These are phyloP conservation scores for Lamprologus ornatipinnis DNA, from an alignment of 2,113 vertebrate genomes.

Conservation along the genomic window DNA sequence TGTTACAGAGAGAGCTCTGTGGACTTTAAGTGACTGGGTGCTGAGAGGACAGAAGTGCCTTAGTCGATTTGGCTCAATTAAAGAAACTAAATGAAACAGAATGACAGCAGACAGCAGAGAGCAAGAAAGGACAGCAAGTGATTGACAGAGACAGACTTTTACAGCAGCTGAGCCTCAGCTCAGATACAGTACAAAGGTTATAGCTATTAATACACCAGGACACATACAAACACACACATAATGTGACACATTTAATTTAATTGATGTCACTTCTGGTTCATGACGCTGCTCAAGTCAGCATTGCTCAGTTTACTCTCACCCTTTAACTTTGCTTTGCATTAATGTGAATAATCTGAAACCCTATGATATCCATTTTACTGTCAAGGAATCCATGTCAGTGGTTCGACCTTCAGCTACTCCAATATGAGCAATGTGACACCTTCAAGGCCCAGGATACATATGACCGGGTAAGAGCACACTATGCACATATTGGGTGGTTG, in stretches of 20 bases:
- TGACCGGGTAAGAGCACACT: slow-evolving; percentile 15
- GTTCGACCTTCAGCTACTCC: not conserved
- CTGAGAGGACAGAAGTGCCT: not conserved
- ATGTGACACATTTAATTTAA: not conserved
- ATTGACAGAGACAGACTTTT: slow-evolving; percentile 60
- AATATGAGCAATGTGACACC: slow-evolving; percentile 50
- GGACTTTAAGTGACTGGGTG: not conserved
- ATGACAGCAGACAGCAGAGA: not conserved
- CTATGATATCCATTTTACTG: not conserved
- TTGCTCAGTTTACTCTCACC: not conserved
- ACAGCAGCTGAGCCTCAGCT: slow-evolving; percentile 60
- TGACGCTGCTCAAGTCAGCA: not conserved
- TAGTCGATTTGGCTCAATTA: not conserved
- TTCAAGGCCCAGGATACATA: not conserved
- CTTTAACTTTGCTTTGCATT: not conserved
- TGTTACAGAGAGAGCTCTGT: not conserved
- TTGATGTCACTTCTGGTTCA: not conserved
- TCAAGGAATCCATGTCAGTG: not conserved
- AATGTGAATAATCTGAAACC: not conserved
- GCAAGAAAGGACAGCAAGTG: not conserved
- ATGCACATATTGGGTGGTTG: not conserved
- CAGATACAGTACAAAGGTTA: slow-evolving; percentile 57
- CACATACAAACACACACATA: not conserved
- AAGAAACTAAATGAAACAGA: not conserved
- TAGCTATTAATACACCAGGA: slow-evolving; percentile 58